phyloP scores from a whole-genome alignment of 1,140 invertebrate genomes.

The Euura lappo region DNA sequence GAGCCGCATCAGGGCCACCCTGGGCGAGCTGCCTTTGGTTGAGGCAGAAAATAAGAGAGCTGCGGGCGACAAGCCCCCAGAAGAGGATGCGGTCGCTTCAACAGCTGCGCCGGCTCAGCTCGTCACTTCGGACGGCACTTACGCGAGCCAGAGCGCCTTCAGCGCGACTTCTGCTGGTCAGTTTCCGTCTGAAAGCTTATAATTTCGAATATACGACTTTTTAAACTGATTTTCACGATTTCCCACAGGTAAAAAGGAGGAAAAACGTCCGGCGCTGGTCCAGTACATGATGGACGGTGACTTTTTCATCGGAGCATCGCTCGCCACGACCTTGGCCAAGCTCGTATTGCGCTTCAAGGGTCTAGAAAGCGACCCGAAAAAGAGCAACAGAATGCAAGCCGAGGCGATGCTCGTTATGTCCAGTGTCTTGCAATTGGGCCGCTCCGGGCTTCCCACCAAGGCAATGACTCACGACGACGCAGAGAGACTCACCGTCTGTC shows the following conservation, averaged over 20 bases:
- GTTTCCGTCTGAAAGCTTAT: not conserved
- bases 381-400: constrained; percentile 74
- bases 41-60: constrained; percentile 84
- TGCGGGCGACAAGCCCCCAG: constrained; percentile 65
- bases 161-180: constrained; percentile 67
- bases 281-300: constrained; percentile 94
- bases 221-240: not conserved
- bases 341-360: constrained; percentile 79
- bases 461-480: constrained; percentile 94
- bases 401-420: constrained; percentile 90
- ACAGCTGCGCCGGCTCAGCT: constrained; percentile 64
- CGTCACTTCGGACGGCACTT: constrained; percentile 98
- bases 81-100: constrained; percentile 55
- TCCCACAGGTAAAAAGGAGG: constrained; percentile 64
- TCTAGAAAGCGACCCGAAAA: constrained; percentile 65
- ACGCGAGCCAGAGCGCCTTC: constrained; percentile 97
- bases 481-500: constrained; percentile 88
- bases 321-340: constrained; percentile 92
- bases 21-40: constrained; percentile 90
- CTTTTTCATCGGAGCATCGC: constrained; percentile 93
- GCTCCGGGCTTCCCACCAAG: constrained; percentile 68
- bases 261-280: constrained; percentile 79
- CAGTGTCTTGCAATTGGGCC: constrained; percentile 83
- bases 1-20: constrained; percentile 73
- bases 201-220: constrained; percentile 3